These are phyloP conservation scores for Peromyscus eremicus DNA, from an alignment of 2,797 vertebrate species.

Conservation along the genomic window DNA sequence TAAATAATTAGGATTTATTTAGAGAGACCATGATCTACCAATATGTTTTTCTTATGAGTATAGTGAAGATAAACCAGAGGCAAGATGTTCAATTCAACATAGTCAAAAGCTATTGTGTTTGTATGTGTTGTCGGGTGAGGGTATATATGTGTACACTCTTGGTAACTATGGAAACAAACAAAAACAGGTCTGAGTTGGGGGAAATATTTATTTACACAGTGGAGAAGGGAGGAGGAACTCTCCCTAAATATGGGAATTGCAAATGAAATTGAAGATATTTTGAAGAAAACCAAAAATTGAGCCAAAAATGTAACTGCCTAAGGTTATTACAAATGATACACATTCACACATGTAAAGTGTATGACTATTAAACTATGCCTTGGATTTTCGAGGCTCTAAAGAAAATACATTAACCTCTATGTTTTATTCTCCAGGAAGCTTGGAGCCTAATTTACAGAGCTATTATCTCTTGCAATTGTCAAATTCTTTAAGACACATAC, in stretches of 20 bases:
- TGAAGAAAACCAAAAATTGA: slow-evolving; percentile 58
- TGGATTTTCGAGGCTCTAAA: slow-evolving; percentile 41
- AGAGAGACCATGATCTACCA: not conserved
- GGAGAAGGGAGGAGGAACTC: slow-evolving; percentile 66
- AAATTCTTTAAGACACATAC: not conserved
- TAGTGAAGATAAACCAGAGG: not conserved
- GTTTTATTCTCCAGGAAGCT: slow-evolving; percentile 19
- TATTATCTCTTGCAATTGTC: not conserved
- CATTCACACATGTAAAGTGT: not conserved
- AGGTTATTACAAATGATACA: slow-evolving; percentile 27
- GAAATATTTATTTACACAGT: slow-evolving; percentile 71
- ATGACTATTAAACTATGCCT: not conserved
- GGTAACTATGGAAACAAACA: slow-evolving; percentile 74
- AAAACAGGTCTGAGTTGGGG: slow-evolving; percentile 67
- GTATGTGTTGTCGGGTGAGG: not conserved
- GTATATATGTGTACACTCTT: not conserved
- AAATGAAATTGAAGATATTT: slow-evolving; percentile 60
- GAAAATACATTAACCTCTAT: not conserved
- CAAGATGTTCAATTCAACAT: not conserved
- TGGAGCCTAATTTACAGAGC: not conserved
- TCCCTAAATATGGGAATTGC: slow-evolving; percentile 74
- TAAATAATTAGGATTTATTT: slow-evolving; percentile 44
- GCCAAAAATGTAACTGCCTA: slow-evolving; percentile 35
- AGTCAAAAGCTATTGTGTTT: slow-evolving; percentile 28
- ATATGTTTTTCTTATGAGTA: not conserved